Evolutionary conservation across 1,140 invertebrate species (phyloP).

Genomic region (Papilio aristodemus): DNA sequence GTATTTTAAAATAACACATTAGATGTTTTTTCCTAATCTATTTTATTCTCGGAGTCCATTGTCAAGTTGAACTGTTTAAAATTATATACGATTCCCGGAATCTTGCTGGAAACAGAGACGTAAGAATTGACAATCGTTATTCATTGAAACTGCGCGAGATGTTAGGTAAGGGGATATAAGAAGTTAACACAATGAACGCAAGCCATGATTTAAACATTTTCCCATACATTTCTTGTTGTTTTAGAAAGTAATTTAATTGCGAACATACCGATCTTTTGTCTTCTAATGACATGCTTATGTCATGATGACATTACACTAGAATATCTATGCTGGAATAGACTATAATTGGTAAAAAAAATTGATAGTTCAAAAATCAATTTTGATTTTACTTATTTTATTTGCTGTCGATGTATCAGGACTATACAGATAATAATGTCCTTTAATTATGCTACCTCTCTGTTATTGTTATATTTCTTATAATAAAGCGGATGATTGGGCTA

Average conservation of each 20-base stretch:
- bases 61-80: background rate
- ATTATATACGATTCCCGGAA: background rate
- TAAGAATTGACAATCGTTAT: conserved; percentile 69
- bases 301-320: background rate
- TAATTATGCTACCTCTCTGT: too few relatives aligned
- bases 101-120: conserved; percentile 37
- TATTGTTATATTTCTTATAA: too few relatives aligned
- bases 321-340: too few relatives aligned
- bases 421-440: too few relatives aligned
- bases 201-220: conserved; percentile 51
- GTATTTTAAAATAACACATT: too few relatives aligned
- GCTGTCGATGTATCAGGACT: too few relatives aligned
- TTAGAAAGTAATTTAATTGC: conserved; percentile 49
- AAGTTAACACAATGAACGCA: conserved; percentile 58
- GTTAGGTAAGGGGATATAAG: conserved; percentile 67
- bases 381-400: too few relatives aligned
- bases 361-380: too few relatives aligned
- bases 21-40: background rate
- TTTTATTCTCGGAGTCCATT: background rate
- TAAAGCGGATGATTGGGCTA: too few relatives aligned
- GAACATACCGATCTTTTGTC: conserved; percentile 9
- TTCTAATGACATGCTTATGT: conserved; percentile 19
- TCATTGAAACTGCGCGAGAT: conserved; percentile 54
- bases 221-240: conserved; percentile 56
- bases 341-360: too few relatives aligned